Percentiles rank a stretch among this genome's conserved stretches.
These are phyloP conservation scores for Poecilia latipinna DNA, from an alignment of 2,113 vertebrate genomes.

Conservation along the genomic window DNA sequence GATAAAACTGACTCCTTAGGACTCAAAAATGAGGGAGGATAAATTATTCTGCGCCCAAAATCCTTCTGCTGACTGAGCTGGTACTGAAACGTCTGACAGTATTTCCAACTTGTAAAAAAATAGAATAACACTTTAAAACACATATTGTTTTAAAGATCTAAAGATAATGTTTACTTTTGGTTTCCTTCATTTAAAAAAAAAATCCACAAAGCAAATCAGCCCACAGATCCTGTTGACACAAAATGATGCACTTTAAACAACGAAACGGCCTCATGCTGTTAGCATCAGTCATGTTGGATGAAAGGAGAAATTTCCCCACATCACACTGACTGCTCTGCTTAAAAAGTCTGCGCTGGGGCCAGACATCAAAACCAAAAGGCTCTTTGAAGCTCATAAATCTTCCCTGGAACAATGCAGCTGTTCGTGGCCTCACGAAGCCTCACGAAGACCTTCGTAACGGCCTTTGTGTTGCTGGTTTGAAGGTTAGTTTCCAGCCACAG, in stretches of 20 bases:
- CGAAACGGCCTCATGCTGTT: not conserved
- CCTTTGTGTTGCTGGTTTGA: not conserved
- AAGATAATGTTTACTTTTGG: too few relatives aligned
- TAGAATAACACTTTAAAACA: too few relatives aligned
- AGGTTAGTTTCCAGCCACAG: not conserved
- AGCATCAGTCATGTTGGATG: not conserved
- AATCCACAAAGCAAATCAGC: not conserved
- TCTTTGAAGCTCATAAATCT: slow-evolving; percentile 5
- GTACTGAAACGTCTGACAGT: too few relatives aligned
- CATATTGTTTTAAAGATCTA: too few relatives aligned
- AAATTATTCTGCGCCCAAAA: too few relatives aligned
- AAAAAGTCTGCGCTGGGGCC: not conserved
- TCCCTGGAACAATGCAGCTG: not conserved
- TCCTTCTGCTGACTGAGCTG: too few relatives aligned
- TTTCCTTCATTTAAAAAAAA: too few relatives aligned
- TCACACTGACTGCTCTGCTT: not conserved
- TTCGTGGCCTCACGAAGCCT: not conserved
- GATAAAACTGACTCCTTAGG: too few relatives aligned
- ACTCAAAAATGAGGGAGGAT: too few relatives aligned
- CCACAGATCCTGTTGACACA: not conserved
- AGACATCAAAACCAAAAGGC: not conserved
- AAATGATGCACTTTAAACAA: not conserved
- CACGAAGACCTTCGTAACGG: not conserved
- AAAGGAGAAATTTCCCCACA: not conserved
- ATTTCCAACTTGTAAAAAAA: too few relatives aligned